Evolutionary conservation across 1,140 invertebrate species (phyloP).

Genomic region (Zaprionus vittiger): DNA sequence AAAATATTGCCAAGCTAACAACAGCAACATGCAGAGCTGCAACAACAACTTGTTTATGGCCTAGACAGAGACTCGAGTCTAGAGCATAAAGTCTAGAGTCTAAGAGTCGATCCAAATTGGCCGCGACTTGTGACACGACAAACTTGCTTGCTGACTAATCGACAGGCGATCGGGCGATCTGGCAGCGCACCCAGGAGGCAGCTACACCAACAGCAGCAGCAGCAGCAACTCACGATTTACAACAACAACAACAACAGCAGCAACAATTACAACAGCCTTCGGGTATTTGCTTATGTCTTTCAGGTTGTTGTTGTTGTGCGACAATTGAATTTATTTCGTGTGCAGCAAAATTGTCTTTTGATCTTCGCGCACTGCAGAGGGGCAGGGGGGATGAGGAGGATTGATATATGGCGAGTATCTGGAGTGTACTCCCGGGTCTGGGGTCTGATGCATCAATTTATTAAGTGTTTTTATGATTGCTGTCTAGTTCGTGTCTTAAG

Average conservation of each 20-base stretch:
- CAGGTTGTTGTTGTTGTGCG: conserved; percentile 29
- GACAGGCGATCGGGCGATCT: conserved; percentile 45
- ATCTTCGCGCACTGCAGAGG: conserved; percentile 18
- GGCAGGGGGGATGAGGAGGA: rapidly evolving
- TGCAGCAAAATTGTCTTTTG: conserved; percentile 18
- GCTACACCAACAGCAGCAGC: conserved; percentile 52
- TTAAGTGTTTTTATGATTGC: conserved; percentile 2
- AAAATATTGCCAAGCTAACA: conserved; percentile 39
- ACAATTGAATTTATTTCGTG: conserved; percentile 47
- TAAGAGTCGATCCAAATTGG: conserved; percentile 39
- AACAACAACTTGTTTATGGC: conserved; percentile 28
- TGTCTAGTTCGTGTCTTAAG: conserved; percentile 25
- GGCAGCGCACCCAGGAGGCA: conserved; percentile 33
- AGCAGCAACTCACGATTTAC: conserved; percentile 56
- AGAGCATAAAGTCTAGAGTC: neutral
- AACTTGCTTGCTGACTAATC: conserved; percentile 64
- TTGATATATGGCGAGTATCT: neutral
- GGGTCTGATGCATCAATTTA: neutral
- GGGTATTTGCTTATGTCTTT: conserved; percentile 40
- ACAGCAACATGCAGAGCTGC: neutral
- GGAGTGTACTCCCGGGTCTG: neutral
- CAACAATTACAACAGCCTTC: conserved; percentile 43
- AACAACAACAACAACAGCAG: conserved; percentile 49
- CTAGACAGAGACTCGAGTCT: conserved; percentile 14
- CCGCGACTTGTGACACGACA: conserved; percentile 40